Conservation (phyloP, 1,140 invertebrate species). For the Zophobas atratus region DNA sequence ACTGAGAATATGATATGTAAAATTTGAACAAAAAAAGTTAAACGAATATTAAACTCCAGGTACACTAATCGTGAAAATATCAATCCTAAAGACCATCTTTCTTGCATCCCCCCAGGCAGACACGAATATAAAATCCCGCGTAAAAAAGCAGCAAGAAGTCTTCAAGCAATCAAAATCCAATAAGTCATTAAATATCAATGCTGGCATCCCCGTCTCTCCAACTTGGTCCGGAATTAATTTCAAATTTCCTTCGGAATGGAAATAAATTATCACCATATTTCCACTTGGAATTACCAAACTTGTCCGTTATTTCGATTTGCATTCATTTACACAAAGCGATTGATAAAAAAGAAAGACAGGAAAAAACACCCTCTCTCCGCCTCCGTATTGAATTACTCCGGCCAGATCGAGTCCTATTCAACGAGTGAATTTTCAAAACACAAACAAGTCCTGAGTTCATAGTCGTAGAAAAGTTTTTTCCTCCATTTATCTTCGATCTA, state of each 20-base stretch:
- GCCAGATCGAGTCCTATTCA: neutral
- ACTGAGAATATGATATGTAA: no score
- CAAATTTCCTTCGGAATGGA: conserved; percentile 38
- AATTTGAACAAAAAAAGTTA: no score
- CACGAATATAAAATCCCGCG: conserved; percentile 6
- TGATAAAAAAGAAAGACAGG: neutral
- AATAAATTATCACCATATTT: conserved; percentile 44
- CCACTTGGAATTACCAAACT: conserved; percentile 34
- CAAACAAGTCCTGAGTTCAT: neutral
- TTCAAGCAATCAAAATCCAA: conserved; percentile 45
- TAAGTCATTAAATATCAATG: conserved; percentile 46
- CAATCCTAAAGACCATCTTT: no score
- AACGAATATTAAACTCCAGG: no score
- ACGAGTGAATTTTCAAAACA: conserved; percentile 25
- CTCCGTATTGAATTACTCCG: conserved; percentile 21
- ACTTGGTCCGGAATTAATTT: conserved; percentile 44
- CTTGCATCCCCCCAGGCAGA: neutral
- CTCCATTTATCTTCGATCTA: conserved; percentile 44
- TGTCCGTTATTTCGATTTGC: conserved; percentile 42
- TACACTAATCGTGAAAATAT: no score
- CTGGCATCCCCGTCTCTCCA: conserved; percentile 27
- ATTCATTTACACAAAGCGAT: conserved; percentile 1
- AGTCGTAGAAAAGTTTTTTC: conserved; percentile 43
- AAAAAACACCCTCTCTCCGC: neutral
- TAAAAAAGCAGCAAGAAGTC: conserved; percentile 23